Evolutionary conservation across 2,888 invertebrate genomes (phyloP).

Genomic region (Drosophila cyrtoloma): DNA sequence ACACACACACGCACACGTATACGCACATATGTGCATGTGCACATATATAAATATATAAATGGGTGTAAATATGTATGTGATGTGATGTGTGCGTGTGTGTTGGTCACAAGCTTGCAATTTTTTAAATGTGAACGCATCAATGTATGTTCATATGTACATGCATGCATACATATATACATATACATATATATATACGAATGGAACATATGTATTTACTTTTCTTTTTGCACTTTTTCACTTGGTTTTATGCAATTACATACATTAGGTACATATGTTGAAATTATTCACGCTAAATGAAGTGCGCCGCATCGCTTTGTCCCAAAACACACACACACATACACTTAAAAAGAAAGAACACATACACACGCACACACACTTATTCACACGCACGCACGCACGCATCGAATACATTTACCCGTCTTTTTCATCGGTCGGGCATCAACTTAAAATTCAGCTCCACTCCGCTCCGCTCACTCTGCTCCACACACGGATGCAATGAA

Average conservation of each 20-base stretch:
- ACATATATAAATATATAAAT: conserved; percentile 7
- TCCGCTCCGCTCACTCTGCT: conserved; percentile 4
- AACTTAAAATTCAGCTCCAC: conserved; percentile 8
- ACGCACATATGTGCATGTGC: conserved; percentile 1
- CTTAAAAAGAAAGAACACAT: background rate
- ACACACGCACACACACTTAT: conserved; percentile 8
- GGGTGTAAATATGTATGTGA: conserved; percentile 8
- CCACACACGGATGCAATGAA: conserved; percentile 42
- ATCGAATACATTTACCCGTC: conserved; percentile 25
- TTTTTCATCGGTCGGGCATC: conserved; percentile 18
- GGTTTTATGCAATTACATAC: conserved; percentile 35
- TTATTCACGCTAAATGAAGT: conserved; percentile 34
- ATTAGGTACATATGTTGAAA: conserved; percentile 5
- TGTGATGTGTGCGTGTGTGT: conserved; percentile 3
- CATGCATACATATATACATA: conserved; percentile 5
- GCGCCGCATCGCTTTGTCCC: conserved; percentile 59
- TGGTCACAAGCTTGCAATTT: conserved; percentile 53
- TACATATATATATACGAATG: background rate
- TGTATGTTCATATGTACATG: background rate
- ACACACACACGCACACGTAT: conserved; percentile 13
- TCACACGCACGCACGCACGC: conserved; percentile 36
- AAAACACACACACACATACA: conserved; percentile 16
- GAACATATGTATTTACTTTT: conserved; percentile 6
- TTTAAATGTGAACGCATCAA: conserved; percentile 13
- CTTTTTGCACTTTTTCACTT: conserved; percentile 4